A percentile compares a stretch with the other conserved stretches of the same genome.
Evolutionary conservation across 2,113 vertebrate genomes (phyloP).

Genomic region (Ciconia stormi): DNA sequence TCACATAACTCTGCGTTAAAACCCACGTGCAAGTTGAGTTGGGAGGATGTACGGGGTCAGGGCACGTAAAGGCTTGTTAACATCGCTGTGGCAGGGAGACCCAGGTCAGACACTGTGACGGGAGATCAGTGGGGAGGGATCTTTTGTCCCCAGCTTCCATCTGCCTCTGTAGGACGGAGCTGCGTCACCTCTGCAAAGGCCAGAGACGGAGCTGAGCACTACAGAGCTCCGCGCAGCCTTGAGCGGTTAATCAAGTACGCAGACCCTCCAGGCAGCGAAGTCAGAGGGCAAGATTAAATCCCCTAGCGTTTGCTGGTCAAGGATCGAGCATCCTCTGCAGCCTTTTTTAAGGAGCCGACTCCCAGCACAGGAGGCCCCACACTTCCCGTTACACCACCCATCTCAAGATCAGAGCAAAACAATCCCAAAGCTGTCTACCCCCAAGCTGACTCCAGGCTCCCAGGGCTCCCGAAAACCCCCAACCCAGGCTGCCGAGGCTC

Average conservation of each 20-base stretch:
- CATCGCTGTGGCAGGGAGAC: background rate
- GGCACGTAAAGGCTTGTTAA: background rate
- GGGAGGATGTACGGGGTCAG: background rate
- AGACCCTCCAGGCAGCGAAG: background rate
- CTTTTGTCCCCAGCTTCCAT: background rate
- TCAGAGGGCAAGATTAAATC: background rate
- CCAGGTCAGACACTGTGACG: no score
- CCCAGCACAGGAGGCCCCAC: fast-evolving
- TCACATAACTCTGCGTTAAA: fast-evolving
- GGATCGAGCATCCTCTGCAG: fast-evolving
- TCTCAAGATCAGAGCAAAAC: background rate
- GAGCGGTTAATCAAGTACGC: fast-evolving
- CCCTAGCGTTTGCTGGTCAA: no score
- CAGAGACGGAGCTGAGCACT: background rate
- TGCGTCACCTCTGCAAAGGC: background rate
- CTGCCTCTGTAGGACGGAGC: background rate
- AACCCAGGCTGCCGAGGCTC: no score
- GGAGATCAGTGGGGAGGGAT: background rate
- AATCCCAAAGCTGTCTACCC: background rate
- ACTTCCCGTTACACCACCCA: fast-evolving
- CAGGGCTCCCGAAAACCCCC: background rate
- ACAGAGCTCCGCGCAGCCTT: background rate
- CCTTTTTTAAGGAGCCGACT: no score
- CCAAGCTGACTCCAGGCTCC: background rate
- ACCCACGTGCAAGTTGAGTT: fast-evolving